Base-by-base conservation (phyloP, 2,888 invertebrate species). In the Diarsia dahlii region DNA sequence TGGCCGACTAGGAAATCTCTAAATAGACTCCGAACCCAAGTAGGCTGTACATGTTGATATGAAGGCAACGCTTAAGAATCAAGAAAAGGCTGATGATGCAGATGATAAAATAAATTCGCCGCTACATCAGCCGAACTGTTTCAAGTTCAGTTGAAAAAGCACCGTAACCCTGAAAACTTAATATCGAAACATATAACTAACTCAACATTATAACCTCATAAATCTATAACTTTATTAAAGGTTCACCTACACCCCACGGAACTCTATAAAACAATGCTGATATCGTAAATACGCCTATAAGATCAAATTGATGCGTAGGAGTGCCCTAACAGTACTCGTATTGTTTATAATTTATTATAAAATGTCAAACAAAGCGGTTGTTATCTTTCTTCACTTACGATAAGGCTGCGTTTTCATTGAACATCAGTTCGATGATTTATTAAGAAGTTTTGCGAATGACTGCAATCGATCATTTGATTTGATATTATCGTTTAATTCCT, bases 291-390 rank as follows among this genome's bases (percentile, higher is more conserved):
- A 92, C 91, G 91, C 91, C 91, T 89, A 87, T 94, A 92, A 94
- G 91, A 92, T 92, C 92, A 94, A 95, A 95, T 95, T 93, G 92
- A 89, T 90, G 90, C 84, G 94, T 94, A 92, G 94, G 94, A 89
- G 94, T 90, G 81, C 86, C 90, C 72, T 89, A 91, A 91, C 91
- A 87, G 91, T 91, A 84, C 80, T 88, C 82, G 50, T 65, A 86
- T 84, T 85, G 85, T 80, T 88, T 85, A 81, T 90, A 91, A 92
- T 92, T 91, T 91, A 91, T 91, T 85, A 86, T 78, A 80, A 88
- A 90, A 89, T 90, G 89, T 88, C 89, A 89, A 89, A 88, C 88
- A 89, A 87, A 86, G 78, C 77, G 76, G 85, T 86, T 83, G 87
- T 89, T 89, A 87, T 88, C 88, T 87, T 63, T 88, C 80, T 69